Evolutionary conservation across 2,888 invertebrate species (phyloP), one percentile per base, ranked within the genome.

Genomic region (Hanleya hanleyi): DNA sequence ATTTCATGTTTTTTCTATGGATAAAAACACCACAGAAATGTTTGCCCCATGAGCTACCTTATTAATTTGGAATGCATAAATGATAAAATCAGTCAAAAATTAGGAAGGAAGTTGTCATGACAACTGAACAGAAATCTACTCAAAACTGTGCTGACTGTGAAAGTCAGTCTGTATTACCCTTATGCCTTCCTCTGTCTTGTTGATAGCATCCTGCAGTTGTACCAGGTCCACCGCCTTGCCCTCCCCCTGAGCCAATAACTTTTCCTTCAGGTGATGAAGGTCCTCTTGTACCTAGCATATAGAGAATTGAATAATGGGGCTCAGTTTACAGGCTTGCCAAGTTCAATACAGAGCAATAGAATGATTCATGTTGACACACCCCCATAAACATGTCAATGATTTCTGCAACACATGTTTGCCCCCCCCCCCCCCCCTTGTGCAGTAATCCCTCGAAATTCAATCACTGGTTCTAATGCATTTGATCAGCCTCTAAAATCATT

Each of bases 251-350:
- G 74, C 70, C 5, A 84, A 64, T 50, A 89, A 74, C 49, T 84
- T 83, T 57, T 88, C 87, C 37, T 85, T 77, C 35, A 90, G 77
- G 70, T 85, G 84, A 35, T 84, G 77, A 29, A 90, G 75, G 71
- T 90, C 89, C 71, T 89, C 88, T 69, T 89, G 89, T 22, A 89
- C 89, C 90, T 90, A 68, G 12, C 75, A 69, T 22, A 70, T 36
- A 77, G 12, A 47, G 26, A 15, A 33, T 70, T 22, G 29, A 37
- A 50, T 7, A 67, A 65, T 36, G 37, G 9, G 9, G 18, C 35
- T 65, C n/a, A n/a, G n/a, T n/a, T n/a, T n/a, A n/a, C n/a, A n/a
- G n/a, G n/a, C n/a, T n/a, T n/a, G 12, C 22, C 35, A 37, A 29
- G 2, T 57, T 6, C 57, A 57, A 29, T 15, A 29, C 26, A 29